These are phyloP conservation scores for Onychostoma macrolepis DNA, from an alignment of 2,113 vertebrate genomes.

Conservation along the genomic window DNA sequence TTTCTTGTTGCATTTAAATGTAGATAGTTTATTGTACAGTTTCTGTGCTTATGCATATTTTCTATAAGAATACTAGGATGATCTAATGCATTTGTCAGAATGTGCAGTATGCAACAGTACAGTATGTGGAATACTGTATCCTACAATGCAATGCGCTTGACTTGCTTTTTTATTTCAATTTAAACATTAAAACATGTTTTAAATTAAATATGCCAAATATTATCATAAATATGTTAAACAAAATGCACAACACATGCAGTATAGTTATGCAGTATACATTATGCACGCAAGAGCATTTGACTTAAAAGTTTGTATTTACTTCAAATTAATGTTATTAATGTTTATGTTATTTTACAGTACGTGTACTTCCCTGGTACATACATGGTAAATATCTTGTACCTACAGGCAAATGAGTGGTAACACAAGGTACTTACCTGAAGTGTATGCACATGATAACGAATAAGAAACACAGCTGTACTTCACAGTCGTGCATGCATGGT, in stretches of 20 bases:
- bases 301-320: too few relatives aligned
- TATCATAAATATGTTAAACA: neutral
- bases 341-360: too few relatives aligned
- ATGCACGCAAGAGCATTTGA: too few relatives aligned
- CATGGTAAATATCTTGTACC: too few relatives aligned
- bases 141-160: neutral
- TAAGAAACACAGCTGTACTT: too few relatives aligned
- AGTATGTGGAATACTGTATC: neutral
- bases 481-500: too few relatives aligned
- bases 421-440: too few relatives aligned
- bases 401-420: too few relatives aligned
- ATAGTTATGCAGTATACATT: too few relatives aligned
- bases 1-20: slow-evolving; percentile 19
- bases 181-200: neutral
- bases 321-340: too few relatives aligned
- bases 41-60: neutral
- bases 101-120: neutral
- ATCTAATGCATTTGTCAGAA: neutral
- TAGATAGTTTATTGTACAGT: neutral
- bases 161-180: neutral
- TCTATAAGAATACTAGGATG: neutral
- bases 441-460: too few relatives aligned
- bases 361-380: too few relatives aligned
- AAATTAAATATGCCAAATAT: neutral
- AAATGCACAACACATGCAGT: neutral